Evolutionary conservation across 1,140 invertebrate genomes (phyloP).

Genomic region (Uloborus diversus): DNA sequence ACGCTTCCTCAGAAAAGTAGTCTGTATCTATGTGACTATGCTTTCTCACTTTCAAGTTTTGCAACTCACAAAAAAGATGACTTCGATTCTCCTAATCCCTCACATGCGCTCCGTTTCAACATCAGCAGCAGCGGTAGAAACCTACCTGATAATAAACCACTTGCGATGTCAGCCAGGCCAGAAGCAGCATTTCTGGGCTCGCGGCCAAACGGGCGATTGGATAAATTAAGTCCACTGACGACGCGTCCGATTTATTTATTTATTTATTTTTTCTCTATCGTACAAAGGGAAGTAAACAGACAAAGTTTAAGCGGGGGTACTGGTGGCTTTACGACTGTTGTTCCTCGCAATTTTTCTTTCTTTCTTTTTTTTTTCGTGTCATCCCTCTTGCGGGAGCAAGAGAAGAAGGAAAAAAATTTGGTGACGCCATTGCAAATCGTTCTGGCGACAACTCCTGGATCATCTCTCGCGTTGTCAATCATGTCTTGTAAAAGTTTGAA

Average conservation of each 20-base stretch:
- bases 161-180: not conserved
- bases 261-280: not conserved
- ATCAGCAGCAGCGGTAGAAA: too few species aligned
- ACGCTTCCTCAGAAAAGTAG: too few species aligned
- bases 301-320: not conserved
- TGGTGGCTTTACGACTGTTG: not conserved
- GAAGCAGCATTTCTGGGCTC: too few species aligned
- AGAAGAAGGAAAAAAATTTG: not conserved
- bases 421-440: not conserved
- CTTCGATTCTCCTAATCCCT: not conserved
- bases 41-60: not conserved
- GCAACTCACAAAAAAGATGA: not conserved
- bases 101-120: not conserved
- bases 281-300: not conserved
- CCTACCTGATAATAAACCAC: not conserved
- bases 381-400: not conserved
- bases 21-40: too few species aligned
- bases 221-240: slow-evolving; percentile 7
- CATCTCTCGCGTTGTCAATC: not conserved
- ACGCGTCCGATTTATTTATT: not conserved
- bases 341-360: not conserved
- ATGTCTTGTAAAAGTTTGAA: too few species aligned
- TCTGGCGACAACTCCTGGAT: not conserved
- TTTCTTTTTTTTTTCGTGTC: not conserved
- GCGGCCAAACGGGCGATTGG: not conserved